phyloP scores from a whole-genome alignment of 2,113 vertebrate genomes.

The Cyprinodon variegatus region DNA sequence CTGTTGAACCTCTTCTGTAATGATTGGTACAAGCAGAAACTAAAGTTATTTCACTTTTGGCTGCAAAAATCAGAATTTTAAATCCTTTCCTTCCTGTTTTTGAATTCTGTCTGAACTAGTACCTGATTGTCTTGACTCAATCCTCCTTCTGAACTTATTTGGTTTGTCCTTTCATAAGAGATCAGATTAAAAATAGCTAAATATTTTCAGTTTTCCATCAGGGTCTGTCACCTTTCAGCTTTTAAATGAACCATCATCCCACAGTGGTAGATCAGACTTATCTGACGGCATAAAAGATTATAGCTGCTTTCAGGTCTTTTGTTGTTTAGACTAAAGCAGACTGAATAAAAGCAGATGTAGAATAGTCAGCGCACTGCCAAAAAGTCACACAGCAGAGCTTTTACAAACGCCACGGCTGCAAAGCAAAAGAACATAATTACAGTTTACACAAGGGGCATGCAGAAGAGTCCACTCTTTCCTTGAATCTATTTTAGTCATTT shows the following conservation, averaged over 20 bases:
- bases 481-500: slow-evolving; percentile 1
- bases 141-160: neutral
- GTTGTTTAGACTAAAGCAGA: slow-evolving; percentile 11
- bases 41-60: slow-evolving; percentile 16
- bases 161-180: neutral
- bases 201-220: neutral
- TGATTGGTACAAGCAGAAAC: neutral
- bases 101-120: neutral
- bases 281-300: slow-evolving; percentile 40
- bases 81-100: neutral
- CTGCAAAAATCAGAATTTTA: neutral
- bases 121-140: neutral
- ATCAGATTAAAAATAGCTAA: neutral
- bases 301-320: slow-evolving; percentile 13
- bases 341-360: slow-evolving; percentile 48
- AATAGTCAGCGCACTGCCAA: slow-evolving; percentile 17
- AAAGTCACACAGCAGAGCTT: slow-evolving; percentile 25
- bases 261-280: slow-evolving; percentile 8
- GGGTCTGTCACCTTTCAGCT: slow-evolving; percentile 4
- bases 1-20: slow-evolving; percentile 8
- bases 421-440: slow-evolving; percentile 8
- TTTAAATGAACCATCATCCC: slow-evolving; percentile 12
- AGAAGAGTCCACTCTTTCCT: neutral
- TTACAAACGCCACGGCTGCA: slow-evolving; percentile 8
- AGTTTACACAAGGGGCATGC: neutral